Percentiles rank a stretch among this genome's conserved stretches.
Conservation (phyloP, 2,888 invertebrate genomes). For the Lepidocyrtinus sp. region DNA sequence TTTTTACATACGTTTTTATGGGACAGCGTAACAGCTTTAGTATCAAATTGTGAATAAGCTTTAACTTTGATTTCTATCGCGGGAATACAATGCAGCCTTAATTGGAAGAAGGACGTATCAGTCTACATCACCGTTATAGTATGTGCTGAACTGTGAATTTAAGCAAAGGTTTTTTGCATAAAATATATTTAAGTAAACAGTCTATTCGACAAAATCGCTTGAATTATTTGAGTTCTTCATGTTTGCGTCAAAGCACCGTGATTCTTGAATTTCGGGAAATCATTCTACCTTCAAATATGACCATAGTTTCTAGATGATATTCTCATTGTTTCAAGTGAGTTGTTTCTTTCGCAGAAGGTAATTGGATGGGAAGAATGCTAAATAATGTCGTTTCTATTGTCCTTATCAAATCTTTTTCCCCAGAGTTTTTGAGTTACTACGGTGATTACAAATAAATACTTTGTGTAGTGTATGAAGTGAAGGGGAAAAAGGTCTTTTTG, state of each 20-base stretch:
- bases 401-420: not conserved
- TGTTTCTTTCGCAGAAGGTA: no score
- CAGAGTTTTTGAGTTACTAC: slow-evolving; percentile 4
- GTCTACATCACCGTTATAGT: not conserved
- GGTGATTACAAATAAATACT: not conserved
- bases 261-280: not conserved
- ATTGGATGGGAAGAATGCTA: not conserved
- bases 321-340: not conserved
- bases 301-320: not conserved
- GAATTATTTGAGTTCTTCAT: no score
- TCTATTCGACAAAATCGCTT: no score
- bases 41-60: not conserved
- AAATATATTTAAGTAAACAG: no score
- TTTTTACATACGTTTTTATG: not conserved
- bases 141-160: no score
- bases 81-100: slow-evolving; percentile 7
- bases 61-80: not conserved
- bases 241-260: no score
- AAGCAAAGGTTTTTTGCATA: no score
- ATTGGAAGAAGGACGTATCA: slow-evolving; percentile 12
- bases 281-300: not conserved
- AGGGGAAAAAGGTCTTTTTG: slow-evolving; percentile 12
- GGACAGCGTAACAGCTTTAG: not conserved
- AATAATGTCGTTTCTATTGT: not conserved
- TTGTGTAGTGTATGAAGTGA: slow-evolving; percentile 6